Conservation (phyloP, 2,797 vertebrate species). For the Poecilia picta region DNA sequence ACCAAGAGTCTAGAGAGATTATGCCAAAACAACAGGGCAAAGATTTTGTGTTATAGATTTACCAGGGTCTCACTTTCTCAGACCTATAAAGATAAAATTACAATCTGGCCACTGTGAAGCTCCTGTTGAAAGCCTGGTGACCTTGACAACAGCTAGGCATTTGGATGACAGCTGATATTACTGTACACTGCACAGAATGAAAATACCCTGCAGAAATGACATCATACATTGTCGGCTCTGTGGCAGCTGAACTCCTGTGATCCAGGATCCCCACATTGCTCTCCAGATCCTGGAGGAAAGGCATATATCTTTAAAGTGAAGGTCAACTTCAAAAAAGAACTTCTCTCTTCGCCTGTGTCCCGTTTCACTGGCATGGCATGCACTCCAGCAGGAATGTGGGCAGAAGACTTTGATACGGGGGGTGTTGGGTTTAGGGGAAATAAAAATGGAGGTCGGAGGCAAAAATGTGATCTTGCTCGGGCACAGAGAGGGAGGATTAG, state of each 20-base stretch:
- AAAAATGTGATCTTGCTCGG: conserved; percentile 66
- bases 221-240: conserved; percentile 66
- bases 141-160: conserved; percentile 47
- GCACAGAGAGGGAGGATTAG: conserved; percentile 59
- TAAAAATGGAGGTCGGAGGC: conserved; percentile 49
- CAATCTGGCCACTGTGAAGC: neutral
- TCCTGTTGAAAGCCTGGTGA: conserved; percentile 17
- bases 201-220: conserved; percentile 60
- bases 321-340: conserved; percentile 81
- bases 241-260: conserved; percentile 71
- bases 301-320: conserved; percentile 82
- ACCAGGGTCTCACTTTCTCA: neutral
- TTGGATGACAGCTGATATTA: conserved; percentile 51
- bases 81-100: conserved; percentile 7
- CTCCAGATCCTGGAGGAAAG: conserved; percentile 64
- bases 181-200: conserved; percentile 36
- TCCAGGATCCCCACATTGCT: conserved; percentile 52
- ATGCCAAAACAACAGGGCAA: neutral
- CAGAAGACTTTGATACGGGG: conserved; percentile 57
- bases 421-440: conserved; percentile 52
- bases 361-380: conserved; percentile 79
- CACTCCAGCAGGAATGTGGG: conserved; percentile 75
- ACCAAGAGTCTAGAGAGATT: neutral
- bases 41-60: neutral
- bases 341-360: conserved; percentile 75